Evolutionary conservation across 1,140 invertebrate genomes (phyloP).

Genomic region (Teleopsis dalmanni): DNA sequence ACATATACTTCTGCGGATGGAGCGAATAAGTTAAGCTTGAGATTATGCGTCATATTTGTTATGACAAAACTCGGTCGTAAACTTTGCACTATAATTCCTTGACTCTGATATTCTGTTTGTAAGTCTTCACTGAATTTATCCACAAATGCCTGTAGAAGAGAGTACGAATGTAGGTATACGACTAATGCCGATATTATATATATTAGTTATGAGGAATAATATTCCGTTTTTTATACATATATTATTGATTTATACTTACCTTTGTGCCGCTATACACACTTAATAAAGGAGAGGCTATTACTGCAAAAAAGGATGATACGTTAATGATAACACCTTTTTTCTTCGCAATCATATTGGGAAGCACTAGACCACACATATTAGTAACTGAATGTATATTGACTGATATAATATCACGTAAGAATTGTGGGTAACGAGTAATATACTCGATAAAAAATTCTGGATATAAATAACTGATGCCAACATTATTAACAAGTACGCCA

Average conservation of each 20-base stretch:
- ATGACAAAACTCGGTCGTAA: slow-evolving; percentile 83
- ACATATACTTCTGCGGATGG: slow-evolving; percentile 75
- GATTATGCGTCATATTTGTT: slow-evolving; percentile 88
- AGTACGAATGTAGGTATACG: neutral
- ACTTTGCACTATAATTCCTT: slow-evolving; percentile 77
- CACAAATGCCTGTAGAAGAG: slow-evolving; percentile 65
- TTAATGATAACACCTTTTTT: slow-evolving; percentile 86
- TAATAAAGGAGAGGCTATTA: slow-evolving; percentile 74
- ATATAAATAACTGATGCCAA: slow-evolving; percentile 82
- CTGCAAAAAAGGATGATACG: slow-evolving; percentile 75
- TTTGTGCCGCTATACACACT: slow-evolving; percentile 86
- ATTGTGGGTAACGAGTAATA: slow-evolving; percentile 50
- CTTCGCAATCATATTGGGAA: slow-evolving; percentile 83
- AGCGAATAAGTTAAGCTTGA: slow-evolving; percentile 67
- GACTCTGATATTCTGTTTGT: slow-evolving; percentile 65
- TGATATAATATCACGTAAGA: slow-evolving; percentile 56
- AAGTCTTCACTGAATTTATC: slow-evolving; percentile 77
- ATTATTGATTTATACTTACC: slow-evolving; percentile 46
- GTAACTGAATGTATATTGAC: slow-evolving; percentile 69
- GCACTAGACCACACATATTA: slow-evolving; percentile 73
- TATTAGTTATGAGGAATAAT: too few species aligned
- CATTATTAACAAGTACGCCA: slow-evolving; percentile 91
- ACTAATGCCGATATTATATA: neutral
- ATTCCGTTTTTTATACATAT: too few species aligned
- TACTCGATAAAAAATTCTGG: slow-evolving; percentile 77